Evolutionary conservation across 2,797 vertebrate species (phyloP), one percentile per base, ranked within the genome.

Genomic region (Cuniculus paca): DNA sequence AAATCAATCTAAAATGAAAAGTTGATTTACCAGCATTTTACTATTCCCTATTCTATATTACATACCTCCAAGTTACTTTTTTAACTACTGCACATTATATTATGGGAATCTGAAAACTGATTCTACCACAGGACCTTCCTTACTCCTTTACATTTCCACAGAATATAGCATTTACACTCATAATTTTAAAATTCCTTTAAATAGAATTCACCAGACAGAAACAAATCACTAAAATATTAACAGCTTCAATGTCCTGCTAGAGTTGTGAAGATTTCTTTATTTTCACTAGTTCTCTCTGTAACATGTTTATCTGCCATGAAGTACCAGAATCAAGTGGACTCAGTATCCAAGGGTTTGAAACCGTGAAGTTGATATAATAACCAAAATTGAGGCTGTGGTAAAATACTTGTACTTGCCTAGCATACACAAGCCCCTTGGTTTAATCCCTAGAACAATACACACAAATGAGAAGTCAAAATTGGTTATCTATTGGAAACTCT

Each of bases 1-100:
- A 91, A 96, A 84, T 65, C 31, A 79, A 94, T 88, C 28, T 16
- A 26, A 42, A 42, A 72, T 92, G 63, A 79, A 90, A 92, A 96
- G 56, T 50, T 84, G 48, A 79, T 89, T 86, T 81, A 42, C 13
- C 48, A 74, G 34, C 6, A 39, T 77, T 84, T 75, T 45, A 61
- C 42, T 28, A 85, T 90, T 54, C 72, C 24, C 90, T 78, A 80
- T 87, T 94, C 93, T 87, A 70, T 50, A 94, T 10, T 65, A 54
- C 52, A 96, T 88, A 82, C 65, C 78, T 79, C 54, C 54, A 78
- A 85, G 78, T 65, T 52, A 80, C 84, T 14, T 50, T 75, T 72
- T 85, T 92, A 81, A 72, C 50, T 9, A 72, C 48, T 68, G 45
- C 17, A 87, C 11, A 22, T 91, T 91, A 88, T 87, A 97, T 81